These are phyloP conservation scores for Dendronephthya gigantea DNA, from an alignment of 64 coral and sea anemone genomes.

Conservation along the genomic window DNA sequence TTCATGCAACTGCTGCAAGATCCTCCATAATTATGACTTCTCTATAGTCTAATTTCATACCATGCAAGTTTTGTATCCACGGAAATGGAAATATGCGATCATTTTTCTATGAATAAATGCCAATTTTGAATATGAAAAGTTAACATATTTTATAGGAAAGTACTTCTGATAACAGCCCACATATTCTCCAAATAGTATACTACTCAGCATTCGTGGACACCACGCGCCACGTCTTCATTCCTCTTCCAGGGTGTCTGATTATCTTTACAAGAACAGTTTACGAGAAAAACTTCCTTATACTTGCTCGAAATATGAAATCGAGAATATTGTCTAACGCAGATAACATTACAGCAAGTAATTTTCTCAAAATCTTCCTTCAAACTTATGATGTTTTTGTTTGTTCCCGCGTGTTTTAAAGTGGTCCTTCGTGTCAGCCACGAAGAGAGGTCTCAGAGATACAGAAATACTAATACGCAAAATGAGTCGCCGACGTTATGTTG, in stretches of 20 bases:
- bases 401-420: not conserved
- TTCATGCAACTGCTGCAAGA: no score
- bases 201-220: not conserved
- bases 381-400: not conserved
- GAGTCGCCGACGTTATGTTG: not conserved
- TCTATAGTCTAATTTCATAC: no score
- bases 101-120: no score
- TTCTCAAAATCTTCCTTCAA: not conserved
- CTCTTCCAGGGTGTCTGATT: not conserved
- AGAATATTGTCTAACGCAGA: not conserved
- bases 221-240: not conserved
- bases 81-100: no score
- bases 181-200: no score
- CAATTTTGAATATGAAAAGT: no score
- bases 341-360: not conserved
- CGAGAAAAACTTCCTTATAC: not conserved
- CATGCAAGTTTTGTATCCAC: no score
- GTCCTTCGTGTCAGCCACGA: not conserved
- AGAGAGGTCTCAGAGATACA: not conserved
- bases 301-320: not conserved
- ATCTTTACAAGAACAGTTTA: no score
- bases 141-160: no score
- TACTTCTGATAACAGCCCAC: no score
- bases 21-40: no score
- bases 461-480: not conserved